These are phyloP conservation scores for Potorous gilbertii DNA, from an alignment of 2,797 vertebrate genomes.

Conservation along the genomic window DNA sequence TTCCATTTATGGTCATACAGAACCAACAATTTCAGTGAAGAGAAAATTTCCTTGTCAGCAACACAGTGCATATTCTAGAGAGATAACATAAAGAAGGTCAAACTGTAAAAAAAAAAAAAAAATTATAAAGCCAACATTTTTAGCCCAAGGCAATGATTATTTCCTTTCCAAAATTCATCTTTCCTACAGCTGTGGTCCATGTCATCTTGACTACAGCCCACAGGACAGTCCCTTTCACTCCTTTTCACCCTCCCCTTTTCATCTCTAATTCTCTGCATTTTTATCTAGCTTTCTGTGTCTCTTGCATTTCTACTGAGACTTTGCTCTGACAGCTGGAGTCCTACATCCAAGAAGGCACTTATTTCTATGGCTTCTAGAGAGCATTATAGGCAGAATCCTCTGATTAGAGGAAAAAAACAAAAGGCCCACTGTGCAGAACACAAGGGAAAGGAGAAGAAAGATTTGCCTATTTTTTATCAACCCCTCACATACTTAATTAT, in stretches of 20 bases:
- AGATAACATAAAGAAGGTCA: conserved; percentile 46
- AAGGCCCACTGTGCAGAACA: neutral
- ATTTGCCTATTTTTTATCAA: conserved; percentile 48
- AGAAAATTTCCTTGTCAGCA: neutral
- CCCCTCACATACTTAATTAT: conserved; percentile 54
- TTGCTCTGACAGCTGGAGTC: neutral
- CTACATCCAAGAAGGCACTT: neutral
- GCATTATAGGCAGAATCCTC: conserved; percentile 15
- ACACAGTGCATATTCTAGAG: neutral
- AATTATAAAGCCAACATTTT: conserved; percentile 8
- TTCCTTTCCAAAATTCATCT: conserved; percentile 15
- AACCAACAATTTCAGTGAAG: neutral
- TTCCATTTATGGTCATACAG: neutral
- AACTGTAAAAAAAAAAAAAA: conserved; percentile 18
- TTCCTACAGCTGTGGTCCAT: conserved; percentile 10
- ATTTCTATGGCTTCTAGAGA: conserved; percentile 10
- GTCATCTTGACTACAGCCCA: conserved; percentile 32
- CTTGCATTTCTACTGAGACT: neutral
- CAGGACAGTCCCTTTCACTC: conserved; percentile 33
- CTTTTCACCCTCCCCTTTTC: conserved; percentile 10
- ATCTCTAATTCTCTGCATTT: conserved; percentile 6
- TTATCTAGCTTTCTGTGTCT: neutral
- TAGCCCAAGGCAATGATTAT: conserved; percentile 28
- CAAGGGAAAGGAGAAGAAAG: conserved; percentile 43
- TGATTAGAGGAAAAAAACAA: conserved; percentile 9